Evolutionary conservation across 2,113 vertebrate genomes (phyloP).

Genomic region (Heliornis fulica): DNA sequence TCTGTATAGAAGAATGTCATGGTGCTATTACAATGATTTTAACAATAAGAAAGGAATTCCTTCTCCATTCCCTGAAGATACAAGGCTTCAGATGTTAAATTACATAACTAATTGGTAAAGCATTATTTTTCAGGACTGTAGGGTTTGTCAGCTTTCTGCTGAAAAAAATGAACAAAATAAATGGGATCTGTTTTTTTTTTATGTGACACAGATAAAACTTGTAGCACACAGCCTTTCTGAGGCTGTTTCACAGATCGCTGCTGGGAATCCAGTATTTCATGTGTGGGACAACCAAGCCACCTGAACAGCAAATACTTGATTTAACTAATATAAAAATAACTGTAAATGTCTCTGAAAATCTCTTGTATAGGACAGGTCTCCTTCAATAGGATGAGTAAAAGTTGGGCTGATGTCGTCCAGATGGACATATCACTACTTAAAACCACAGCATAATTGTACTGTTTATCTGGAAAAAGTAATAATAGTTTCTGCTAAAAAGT

Average conservation of each 20-base stretch:
- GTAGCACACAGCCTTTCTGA: not conserved
- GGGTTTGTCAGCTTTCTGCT: not conserved
- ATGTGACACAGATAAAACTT: not conserved
- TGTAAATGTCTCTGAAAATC: not conserved
- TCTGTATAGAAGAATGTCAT: not conserved
- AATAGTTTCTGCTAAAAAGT: not conserved
- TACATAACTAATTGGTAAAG: not conserved
- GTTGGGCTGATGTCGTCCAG: not conserved
- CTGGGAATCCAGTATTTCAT: not conserved
- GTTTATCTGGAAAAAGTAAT: not conserved
- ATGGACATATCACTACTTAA: not conserved
- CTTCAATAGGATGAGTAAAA: not conserved
- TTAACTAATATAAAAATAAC: not conserved
- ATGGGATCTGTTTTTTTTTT: not conserved
- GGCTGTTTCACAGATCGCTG: not conserved
- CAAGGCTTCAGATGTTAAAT: not conserved
- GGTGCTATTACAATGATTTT: not conserved
- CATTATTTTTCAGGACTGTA: not conserved
- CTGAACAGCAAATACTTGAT: not conserved
- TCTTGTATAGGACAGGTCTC: not conserved
- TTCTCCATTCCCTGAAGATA: not conserved
- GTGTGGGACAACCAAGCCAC: not conserved
- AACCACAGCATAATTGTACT: not conserved
- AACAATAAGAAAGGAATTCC: not conserved
- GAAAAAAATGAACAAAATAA: not conserved